These are phyloP conservation scores for Tenrec ecaudatus DNA, from an alignment of 2,113 vertebrate genomes.

Conservation along the genomic window DNA sequence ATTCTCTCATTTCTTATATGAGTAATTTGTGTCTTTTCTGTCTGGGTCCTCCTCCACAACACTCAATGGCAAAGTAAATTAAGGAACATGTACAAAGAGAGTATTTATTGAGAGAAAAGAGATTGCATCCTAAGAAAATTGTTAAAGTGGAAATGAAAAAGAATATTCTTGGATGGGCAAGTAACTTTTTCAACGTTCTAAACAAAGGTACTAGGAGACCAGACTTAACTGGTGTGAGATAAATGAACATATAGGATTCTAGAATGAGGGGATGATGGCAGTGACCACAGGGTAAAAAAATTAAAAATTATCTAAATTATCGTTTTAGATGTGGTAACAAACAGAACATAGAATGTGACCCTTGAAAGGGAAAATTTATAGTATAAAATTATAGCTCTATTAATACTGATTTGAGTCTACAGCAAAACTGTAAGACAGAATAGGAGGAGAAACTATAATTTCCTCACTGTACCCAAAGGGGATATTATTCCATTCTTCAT, in stretches of 20 bases:
- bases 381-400: not conserved
- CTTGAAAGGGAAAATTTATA: not conserved
- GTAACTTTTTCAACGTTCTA: too few species aligned
- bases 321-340: not conserved
- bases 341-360: not conserved
- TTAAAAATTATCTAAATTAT: not conserved
- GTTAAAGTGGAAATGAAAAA: not conserved
- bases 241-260: not conserved
- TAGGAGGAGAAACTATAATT: too few species aligned
- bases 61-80: too few species aligned
- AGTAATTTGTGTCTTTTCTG: not conserved
- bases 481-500: too few species aligned
- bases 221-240: not conserved
- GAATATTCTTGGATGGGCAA: not conserved
- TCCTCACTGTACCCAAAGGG: too few species aligned
- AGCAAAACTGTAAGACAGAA: too few species aligned
- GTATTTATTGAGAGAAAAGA: not conserved
- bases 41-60: not conserved
- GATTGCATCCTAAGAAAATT: not conserved
- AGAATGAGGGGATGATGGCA: not conserved
- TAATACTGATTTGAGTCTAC: too few species aligned
- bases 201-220: not conserved
- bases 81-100: not conserved
- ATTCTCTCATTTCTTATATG: not conserved
- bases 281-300: not conserved